These are phyloP conservation scores for Tuta absoluta DNA, from an alignment of 2,888 invertebrate genomes.

Conservation along the genomic window DNA sequence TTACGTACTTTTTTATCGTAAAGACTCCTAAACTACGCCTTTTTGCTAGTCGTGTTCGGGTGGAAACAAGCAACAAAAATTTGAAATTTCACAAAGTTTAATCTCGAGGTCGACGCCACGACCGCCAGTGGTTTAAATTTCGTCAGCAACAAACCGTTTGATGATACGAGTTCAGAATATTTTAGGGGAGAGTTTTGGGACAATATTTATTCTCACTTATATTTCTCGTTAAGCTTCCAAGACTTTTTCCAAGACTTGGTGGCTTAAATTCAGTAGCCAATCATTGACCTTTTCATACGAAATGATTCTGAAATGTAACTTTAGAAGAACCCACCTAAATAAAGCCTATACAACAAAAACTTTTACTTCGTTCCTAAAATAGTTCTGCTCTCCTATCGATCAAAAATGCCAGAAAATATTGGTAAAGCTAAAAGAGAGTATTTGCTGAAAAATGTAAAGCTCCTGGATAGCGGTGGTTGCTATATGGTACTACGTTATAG, in stretches of 20 bases:
- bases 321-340: too few species aligned
- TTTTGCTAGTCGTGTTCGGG: too few species aligned
- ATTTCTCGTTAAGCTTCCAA: constrained; percentile 1
- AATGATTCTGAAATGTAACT: too few species aligned
- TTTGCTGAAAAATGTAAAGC: neutral
- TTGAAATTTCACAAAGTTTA: constrained; percentile 6
- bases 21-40: too few species aligned
- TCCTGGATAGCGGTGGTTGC: neutral
- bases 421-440: neutral
- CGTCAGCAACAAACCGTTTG: constrained; percentile 5
- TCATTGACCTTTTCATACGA: too few species aligned
- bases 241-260: neutral
- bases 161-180: constrained; percentile 7
- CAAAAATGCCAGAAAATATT: neutral
- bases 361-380: too few species aligned
- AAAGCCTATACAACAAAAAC: too few species aligned
- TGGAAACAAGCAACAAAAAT: constrained; percentile 15
- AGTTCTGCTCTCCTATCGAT: neutral
- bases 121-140: neutral
- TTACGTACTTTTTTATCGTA: too few species aligned
- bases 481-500: neutral
- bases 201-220: constrained; percentile 16
- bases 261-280: neutral
- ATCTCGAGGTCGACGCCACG: neutral
- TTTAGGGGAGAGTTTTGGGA: neutral